Evolutionary conservation across 2,888 invertebrate genomes (phyloP), one percentile per base, ranked within the genome.

Genomic region (Ormia ochracea): DNA sequence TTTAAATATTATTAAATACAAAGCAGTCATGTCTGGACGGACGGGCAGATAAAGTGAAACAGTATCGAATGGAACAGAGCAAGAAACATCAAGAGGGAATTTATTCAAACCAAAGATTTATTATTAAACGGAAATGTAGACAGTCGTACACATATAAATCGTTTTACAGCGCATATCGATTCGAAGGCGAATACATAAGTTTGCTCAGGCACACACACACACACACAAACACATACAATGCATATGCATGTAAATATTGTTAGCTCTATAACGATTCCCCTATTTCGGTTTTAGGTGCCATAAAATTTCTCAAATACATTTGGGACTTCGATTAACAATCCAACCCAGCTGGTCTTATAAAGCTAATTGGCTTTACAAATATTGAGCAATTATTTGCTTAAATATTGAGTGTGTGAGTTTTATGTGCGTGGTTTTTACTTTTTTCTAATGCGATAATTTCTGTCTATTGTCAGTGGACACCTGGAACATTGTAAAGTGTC

Each of bases 121-220:
- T 23, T 63, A 50, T 52, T 38, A 48, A 79, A 79, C 74, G 75
- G 79, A 79, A 78, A 73, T 66, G 58, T 65, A 48, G 26, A 14
- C 26, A 69, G 1, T 26, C n/a, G n/a, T 21, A 23, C 26, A 17
- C 6, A 38, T n/a, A 21, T 50, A 61, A 41, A 70, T 50, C 38
- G 59, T 50, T 50, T 59, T 38, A 9, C 17, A 70, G 50, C 41
- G 10, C 50, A 63, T 48, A 48, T 43, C n/a, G n/a, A n/a, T n/a
- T n/a, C n/a, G n/a, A n/a, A n/a, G n/a, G n/a, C n/a, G n/a, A n/a
- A n/a, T n/a, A n/a, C n/a, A n/a, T n/a, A n/a, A n/a, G n/a, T n/a
- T n/a, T n/a, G n/a, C n/a, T n/a, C n/a, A n/a, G n/a, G n/a, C n/a
- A n/a, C n/a, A n/a, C n/a, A n/a, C n/a, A n/a, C n/a, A n/a, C n/a